Conservation (phyloP, 2,797 vertebrate species). For the Myripristis murdjan region DNA sequence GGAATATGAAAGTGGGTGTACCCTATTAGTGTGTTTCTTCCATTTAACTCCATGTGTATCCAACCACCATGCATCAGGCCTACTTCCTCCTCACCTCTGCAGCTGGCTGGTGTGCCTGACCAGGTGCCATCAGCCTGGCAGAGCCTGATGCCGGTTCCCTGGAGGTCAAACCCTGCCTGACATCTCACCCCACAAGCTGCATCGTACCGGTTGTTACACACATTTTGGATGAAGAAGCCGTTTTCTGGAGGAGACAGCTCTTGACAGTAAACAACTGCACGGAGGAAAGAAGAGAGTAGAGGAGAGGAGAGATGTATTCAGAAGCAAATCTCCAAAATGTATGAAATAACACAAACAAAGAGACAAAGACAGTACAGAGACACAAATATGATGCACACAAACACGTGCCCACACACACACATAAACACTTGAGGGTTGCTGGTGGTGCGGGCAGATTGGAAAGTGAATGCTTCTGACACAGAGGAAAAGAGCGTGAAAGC, state of each 20-base stretch:
- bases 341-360: too few species aligned
- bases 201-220: conserved; percentile 95
- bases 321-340: too few species aligned
- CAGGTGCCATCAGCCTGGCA: conserved; percentile 93
- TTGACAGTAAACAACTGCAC: conserved; percentile 91
- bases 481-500: conserved; percentile 36
- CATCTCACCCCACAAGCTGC: conserved; percentile 95
- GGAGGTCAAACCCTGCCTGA: conserved; percentile 91
- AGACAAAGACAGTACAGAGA: too few species aligned
- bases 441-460: conserved; percentile 11
- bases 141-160: conserved; percentile 92
- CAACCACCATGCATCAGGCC: too few species aligned
- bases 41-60: too few species aligned
- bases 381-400: neutral
- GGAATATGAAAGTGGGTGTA: too few species aligned
- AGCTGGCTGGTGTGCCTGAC: conserved; percentile 91
- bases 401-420: conserved; percentile 17
- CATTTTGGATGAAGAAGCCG: conserved; percentile 94
- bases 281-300: neutral
- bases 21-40: too few species aligned
- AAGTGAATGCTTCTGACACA: conserved; percentile 49
- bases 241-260: conserved; percentile 91
- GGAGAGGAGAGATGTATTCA: conserved; percentile 11
- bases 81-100: conserved; percentile 87
- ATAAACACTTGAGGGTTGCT: neutral